These are phyloP conservation scores for Helarctos malayanus DNA, from an alignment of 2,797 vertebrate species.

Conservation along the genomic window DNA sequence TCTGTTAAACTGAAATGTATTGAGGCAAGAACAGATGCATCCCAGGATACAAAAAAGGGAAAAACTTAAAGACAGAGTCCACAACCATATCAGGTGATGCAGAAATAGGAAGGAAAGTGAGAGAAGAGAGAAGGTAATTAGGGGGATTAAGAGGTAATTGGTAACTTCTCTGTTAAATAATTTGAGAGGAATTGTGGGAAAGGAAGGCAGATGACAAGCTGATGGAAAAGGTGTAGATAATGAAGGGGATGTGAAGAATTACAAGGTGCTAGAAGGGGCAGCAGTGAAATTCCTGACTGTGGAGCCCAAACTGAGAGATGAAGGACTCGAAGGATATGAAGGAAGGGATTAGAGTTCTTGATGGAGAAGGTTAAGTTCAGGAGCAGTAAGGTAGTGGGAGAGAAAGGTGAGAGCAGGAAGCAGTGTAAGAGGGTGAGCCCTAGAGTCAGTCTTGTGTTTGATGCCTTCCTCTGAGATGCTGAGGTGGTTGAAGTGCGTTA, in stretches of 20 bases:
- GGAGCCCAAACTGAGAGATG: not conserved
- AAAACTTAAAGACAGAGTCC: not conserved
- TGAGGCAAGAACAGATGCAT: not conserved
- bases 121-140: not conserved
- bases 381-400: not conserved
- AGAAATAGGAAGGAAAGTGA: not conserved
- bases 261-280: not conserved
- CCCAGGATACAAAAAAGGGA: not conserved
- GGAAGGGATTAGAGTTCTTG: not conserved
- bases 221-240: not conserved
- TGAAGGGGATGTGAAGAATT: not conserved
- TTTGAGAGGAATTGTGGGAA: not conserved
- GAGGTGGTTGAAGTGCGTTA: not conserved
- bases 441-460: not conserved
- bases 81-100: not conserved
- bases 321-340: not conserved
- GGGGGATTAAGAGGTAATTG: not conserved
- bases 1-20: slow-evolving; percentile 6
- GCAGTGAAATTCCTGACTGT: not conserved
- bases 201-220: not conserved
- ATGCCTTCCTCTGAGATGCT: not conserved
- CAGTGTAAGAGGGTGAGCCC: not conserved
- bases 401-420: not conserved
- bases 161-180: not conserved
- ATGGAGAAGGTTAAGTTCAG: not conserved